Evolutionary conservation across 2,113 vertebrate species (phyloP), one percentile per base, ranked within the genome.

Genomic region (Etheostoma spectabile): DNA sequence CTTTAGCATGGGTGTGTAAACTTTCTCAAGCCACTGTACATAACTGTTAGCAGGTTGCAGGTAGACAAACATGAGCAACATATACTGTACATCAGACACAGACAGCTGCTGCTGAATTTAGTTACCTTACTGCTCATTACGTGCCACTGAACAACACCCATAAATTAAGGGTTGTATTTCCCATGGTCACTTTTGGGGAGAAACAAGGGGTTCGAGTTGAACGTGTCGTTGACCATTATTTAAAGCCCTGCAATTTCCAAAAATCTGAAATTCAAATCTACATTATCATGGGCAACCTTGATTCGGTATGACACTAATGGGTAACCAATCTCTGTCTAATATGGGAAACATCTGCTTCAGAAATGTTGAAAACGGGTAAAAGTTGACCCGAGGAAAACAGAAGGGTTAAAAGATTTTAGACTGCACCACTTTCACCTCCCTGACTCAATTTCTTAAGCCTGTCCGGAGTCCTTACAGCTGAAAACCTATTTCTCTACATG

Each of bases 401-500:
- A 10, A 42, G 38, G 38, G 38, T 11, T 10, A 42, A 11, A 11
- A 42, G 38, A 42, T 42, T 42, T 42, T 42, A 42, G 38, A 42
- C 38, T 42, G 3, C 38, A 63, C 55, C 27, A 55, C 51, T 65
- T 55, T 38, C 53, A 27, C 46, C 52, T 48, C 55, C n/a, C 27
- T 81, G 67, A 56, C 49, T 67, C 22, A 72, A 16, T 74, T 61
- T 60, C 49, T 60, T 16, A 80, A 48, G 24, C 42, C 1, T 27
- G 8, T 46, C 33, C 24, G 8, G 5, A 42, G 15, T 13, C 62
- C 35, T 46, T 12, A 12, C 15, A 64, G 19, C 10, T 4, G 15
- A 42, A 42, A 22, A 51, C 7, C 19, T 0, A 15, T 53, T 38
- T 35, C 19, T 69, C 27, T 56, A 15, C 49, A 56, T 30, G 24